Evolutionary conservation across 2,888 invertebrate genomes (phyloP).

Genomic region (Belgica antarctica): DNA sequence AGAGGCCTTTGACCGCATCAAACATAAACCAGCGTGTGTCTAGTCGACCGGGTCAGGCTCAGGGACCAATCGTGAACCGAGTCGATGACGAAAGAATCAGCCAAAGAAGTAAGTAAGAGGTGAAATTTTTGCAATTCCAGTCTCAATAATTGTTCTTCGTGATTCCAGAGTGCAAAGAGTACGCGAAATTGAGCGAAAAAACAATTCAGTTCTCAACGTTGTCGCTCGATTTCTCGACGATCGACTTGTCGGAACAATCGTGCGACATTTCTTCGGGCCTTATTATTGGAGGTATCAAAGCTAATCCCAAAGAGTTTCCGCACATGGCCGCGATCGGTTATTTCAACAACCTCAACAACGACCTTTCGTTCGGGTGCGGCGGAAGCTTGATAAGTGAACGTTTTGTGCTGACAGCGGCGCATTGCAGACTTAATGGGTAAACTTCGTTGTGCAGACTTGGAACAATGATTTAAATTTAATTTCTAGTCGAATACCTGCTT

Average conservation of each 20-base stretch:
- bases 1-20: not conserved
- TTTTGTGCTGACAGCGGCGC: constrained; percentile 61
- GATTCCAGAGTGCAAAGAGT: not conserved
- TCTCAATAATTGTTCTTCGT: not conserved
- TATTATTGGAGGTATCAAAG: constrained; percentile 22
- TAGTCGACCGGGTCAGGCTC: not conserved
- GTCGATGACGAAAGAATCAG: not conserved
- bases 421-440: constrained; percentile 52
- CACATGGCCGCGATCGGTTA: constrained; percentile 58
- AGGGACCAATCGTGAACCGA: not conserved
- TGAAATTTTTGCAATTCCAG: too few relatives aligned
- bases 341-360: constrained; percentile 47
- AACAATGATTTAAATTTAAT: too few relatives aligned
- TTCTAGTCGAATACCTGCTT: constrained; percentile 33
- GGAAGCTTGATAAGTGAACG: constrained; percentile 57
- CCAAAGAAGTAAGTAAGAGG: not conserved
- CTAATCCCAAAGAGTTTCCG: constrained; percentile 57
- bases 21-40: not conserved
- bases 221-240: not conserved
- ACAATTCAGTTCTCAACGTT: not conserved
- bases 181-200: not conserved
- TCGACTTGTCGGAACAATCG: not conserved
- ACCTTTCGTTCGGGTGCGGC: constrained; percentile 52
- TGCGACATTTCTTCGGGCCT: not conserved
- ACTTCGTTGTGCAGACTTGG: constrained; percentile 46